Evolutionary conservation across 2,888 invertebrate genomes (phyloP).

Genomic region (Clostera curtula): DNA sequence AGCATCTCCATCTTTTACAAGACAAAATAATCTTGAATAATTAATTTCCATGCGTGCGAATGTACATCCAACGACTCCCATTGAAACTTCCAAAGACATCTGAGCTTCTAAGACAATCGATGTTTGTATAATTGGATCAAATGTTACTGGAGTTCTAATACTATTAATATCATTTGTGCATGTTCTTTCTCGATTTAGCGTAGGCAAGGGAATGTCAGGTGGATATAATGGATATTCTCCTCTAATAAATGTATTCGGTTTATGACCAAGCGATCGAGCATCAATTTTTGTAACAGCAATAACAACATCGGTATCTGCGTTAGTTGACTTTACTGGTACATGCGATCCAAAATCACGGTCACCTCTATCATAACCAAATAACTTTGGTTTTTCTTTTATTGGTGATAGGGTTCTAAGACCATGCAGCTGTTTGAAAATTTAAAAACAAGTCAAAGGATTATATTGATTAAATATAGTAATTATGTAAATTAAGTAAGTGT

Average conservation of each 20-base stretch:
- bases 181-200: constrained; percentile 30
- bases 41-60: constrained; percentile 21
- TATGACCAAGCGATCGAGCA: constrained; percentile 33
- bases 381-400: constrained; percentile 12
- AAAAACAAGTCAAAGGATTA: neutral
- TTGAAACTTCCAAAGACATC: constrained; percentile 52
- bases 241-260: constrained; percentile 33
- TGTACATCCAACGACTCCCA: constrained; percentile 55
- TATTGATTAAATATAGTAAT: neutral
- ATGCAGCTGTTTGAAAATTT: constrained; percentile 41
- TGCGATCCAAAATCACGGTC: constrained; percentile 32
- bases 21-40: constrained; percentile 48
- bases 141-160: constrained; percentile 26
- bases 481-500: neutral
- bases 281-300: constrained; percentile 54
- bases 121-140: constrained; percentile 34
- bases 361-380: constrained; percentile 44
- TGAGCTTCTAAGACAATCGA: constrained; percentile 44
- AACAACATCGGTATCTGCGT: constrained; percentile 34
- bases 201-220: constrained; percentile 20
- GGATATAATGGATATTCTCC: constrained; percentile 55
- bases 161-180: constrained; percentile 60
- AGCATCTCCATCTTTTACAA: constrained; percentile 27
- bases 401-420: constrained; percentile 28
- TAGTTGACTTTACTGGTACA: constrained; percentile 14